phyloP scores from a whole-genome alignment of 1,140 invertebrate genomes.

The Trichomalopsis sarcophagae region DNA sequence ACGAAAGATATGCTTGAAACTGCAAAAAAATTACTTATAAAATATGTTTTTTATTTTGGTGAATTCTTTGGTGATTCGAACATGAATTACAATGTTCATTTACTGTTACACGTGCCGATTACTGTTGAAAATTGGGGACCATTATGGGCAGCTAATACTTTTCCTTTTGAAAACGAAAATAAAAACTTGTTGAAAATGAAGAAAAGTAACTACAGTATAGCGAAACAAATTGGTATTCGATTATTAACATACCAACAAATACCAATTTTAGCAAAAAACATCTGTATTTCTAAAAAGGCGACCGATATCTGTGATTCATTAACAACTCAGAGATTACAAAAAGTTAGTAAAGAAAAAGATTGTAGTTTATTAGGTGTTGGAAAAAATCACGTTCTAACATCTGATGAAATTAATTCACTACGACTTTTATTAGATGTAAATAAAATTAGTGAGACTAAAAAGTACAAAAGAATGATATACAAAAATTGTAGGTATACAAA shows the following conservation, averaged over 20 bases:
- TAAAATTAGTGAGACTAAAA: too few relatives aligned
- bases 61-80: constrained; percentile 6
- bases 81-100: constrained; percentile 45
- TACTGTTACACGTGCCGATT: constrained; percentile 9
- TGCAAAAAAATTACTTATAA: neutral
- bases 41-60: constrained; percentile 14
- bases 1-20: constrained; percentile 1
- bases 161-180: constrained; percentile 31
- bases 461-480: constrained; percentile 4
- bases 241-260: constrained; percentile 6
- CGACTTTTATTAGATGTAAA: neutral
- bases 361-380: neutral
- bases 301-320: neutral
- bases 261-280: neutral
- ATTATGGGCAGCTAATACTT: constrained; percentile 28
- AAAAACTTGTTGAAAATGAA: constrained; percentile 38
- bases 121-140: constrained; percentile 36
- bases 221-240: neutral
- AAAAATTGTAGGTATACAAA: neutral
- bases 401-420: neutral
- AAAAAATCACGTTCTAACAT: constrained; percentile 5
- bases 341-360: neutral
- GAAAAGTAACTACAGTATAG: constrained; percentile 19
- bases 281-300: neutral
- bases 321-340: neutral